A percentile compares a stretch with the other conserved stretches of the same genome.
Evolutionary conservation across 2,888 invertebrate genomes (phyloP).

Genomic region (Sminthurinus aureus): DNA sequence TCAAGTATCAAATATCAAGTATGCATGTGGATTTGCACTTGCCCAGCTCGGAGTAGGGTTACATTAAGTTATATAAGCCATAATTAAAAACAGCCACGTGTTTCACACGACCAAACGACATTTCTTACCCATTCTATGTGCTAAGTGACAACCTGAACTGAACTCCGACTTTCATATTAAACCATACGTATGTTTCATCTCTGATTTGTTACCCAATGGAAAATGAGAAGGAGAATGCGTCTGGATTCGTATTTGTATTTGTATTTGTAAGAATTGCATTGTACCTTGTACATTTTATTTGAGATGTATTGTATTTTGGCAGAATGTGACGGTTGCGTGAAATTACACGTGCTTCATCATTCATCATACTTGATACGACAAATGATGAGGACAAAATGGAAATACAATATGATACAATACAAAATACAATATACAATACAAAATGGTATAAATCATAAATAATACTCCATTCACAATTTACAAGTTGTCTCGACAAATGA

Average conservation of each 20-base stretch:
- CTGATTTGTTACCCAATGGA: background rate
- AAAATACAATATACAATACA: too few species aligned
- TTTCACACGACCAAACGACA: conserved; percentile 27
- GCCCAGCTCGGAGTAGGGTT: background rate
- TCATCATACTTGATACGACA: too few species aligned
- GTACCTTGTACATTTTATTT: background rate
- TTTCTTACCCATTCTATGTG: conserved; percentile 6
- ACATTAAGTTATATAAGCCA: conserved; percentile 5
- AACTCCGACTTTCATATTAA: background rate
- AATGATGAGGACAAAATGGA: background rate
- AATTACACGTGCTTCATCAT: background rate
- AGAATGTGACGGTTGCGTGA: background rate
- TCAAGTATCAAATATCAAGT: background rate
- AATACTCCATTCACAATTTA: too few species aligned
- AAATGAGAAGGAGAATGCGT: too few species aligned
- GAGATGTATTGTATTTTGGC: background rate
- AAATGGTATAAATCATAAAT: too few species aligned
- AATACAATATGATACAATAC: too few species aligned
- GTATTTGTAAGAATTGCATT: background rate
- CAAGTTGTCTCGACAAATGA: too few species aligned
- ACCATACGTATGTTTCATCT: background rate
- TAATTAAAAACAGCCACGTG: conserved; percentile 28
- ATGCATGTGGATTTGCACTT: background rate
- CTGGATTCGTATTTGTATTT: too few species aligned
- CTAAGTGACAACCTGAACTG: conserved; percentile 9